Conservation (phyloP, 2,113 vertebrate species). For the Dasyprocta punctata region DNA sequence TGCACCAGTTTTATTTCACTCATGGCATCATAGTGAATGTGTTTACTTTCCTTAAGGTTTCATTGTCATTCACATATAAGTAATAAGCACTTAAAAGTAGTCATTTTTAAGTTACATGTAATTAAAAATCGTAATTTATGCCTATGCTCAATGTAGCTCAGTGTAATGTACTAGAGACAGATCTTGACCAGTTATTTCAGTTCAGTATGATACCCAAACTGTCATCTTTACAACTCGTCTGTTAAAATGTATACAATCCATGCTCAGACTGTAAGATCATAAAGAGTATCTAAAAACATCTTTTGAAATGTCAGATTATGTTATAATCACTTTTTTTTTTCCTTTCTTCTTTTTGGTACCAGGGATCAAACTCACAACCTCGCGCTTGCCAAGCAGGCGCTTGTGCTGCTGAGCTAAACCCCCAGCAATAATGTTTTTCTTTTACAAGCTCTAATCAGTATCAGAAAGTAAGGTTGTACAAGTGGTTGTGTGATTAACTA, state of each 20-base stretch:
- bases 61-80: neutral
- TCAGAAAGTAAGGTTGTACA: constrained; percentile 26
- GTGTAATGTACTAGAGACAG: neutral
- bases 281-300: constrained; percentile 2
- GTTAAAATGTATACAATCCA: neutral
- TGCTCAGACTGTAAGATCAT: neutral
- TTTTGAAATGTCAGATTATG: constrained; percentile 1
- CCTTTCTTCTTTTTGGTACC: too few species aligned
- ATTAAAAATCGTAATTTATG: neutral
- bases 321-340: neutral
- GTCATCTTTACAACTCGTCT: neutral
- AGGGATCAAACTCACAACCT: too few species aligned
- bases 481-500: neutral
- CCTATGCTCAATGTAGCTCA: neutral
- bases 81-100: neutral
- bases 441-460: constrained; percentile 2
- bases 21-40: neutral
- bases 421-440: too few species aligned
- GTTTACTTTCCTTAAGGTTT: constrained; percentile 18
- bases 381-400: too few species aligned
- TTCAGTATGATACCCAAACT: neutral
- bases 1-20: constrained; percentile 22
- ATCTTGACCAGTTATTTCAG: neutral
- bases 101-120: neutral
- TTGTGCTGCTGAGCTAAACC: too few species aligned